Conservation (phyloP, 2,888 invertebrate genomes). For the Catocala sponsa region DNA sequence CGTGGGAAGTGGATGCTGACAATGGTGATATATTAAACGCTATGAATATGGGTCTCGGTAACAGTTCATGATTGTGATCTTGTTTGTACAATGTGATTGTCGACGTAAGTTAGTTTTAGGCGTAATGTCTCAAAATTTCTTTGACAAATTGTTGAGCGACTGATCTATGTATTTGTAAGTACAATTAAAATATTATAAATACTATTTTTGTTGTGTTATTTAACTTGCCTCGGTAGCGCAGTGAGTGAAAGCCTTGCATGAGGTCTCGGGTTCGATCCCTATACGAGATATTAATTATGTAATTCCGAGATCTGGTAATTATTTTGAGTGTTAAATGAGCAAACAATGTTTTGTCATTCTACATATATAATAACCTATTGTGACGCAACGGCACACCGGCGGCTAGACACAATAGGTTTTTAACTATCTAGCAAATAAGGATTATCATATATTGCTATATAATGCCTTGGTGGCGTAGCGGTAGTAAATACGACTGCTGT, state of each 20-base stretch:
- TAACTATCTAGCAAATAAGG: too few relatives aligned
- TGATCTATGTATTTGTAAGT: slow-evolving; percentile 54
- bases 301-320: too few relatives aligned
- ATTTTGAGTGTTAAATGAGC: too few relatives aligned
- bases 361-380: too few relatives aligned
- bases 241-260: too few relatives aligned
- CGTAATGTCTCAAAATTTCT: slow-evolving; percentile 60
- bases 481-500: too few relatives aligned
- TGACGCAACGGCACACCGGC: too few relatives aligned
- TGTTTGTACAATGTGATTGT: slow-evolving; percentile 50
- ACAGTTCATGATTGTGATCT: slow-evolving; percentile 61
- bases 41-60: slow-evolving; percentile 83
- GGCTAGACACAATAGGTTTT: not conserved
- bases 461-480: too few relatives aligned
- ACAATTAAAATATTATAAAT: slow-evolving; percentile 45
- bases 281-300: too few relatives aligned
- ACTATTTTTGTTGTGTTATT: slow-evolving; percentile 24
- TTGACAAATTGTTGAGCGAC: slow-evolving; percentile 56
- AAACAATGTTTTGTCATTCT: slow-evolving; percentile 6
- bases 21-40: slow-evolving; percentile 83
- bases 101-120: slow-evolving; percentile 50
- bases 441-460: not conserved
- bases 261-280: too few relatives aligned
- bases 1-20: slow-evolving; percentile 85
- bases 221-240: not conserved